A percentile compares a stretch with the other conserved stretches of the same genome.
phyloP scores from a whole-genome alignment of 2,113 vertebrate species.

The Silurus meridionalis region DNA sequence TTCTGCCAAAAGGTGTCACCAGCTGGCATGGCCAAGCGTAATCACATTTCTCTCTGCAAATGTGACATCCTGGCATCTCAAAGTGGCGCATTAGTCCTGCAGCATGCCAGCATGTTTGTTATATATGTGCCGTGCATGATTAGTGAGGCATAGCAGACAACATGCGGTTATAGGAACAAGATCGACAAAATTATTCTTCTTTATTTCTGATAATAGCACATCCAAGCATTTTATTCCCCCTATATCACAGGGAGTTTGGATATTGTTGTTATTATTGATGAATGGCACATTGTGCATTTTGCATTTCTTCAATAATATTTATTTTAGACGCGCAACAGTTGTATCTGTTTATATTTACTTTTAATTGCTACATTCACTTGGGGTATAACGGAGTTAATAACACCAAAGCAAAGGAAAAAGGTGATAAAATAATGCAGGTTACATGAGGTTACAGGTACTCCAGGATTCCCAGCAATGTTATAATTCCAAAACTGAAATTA shows the following conservation, averaged over 20 bases:
- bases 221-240: not conserved
- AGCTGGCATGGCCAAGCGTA: slow-evolving; percentile 49
- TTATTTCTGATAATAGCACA: not conserved
- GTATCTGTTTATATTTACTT: no score
- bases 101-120: slow-evolving; percentile 37
- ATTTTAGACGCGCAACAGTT: no score
- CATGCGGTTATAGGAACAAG: not conserved
- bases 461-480: no score
- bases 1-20: slow-evolving; percentile 52
- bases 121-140: slow-evolving; percentile 55
- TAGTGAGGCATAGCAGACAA: slow-evolving; percentile 1
- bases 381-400: no score
- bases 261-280: not conserved
- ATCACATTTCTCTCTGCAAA: slow-evolving; percentile 46
- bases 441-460: no score
- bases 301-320: no score
- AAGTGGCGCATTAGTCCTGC: slow-evolving; percentile 42
- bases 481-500: no score
- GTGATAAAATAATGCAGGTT: no score
- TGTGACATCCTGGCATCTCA: slow-evolving; percentile 54
- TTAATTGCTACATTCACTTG: no score
- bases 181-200: not conserved
- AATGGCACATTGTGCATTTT: no score
- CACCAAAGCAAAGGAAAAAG: no score
- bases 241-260: no score